Percentiles rank a stretch among this genome's conserved stretches.
phyloP scores from a whole-genome alignment of 2,888 invertebrate species.

The Machimus atricapillus region DNA sequence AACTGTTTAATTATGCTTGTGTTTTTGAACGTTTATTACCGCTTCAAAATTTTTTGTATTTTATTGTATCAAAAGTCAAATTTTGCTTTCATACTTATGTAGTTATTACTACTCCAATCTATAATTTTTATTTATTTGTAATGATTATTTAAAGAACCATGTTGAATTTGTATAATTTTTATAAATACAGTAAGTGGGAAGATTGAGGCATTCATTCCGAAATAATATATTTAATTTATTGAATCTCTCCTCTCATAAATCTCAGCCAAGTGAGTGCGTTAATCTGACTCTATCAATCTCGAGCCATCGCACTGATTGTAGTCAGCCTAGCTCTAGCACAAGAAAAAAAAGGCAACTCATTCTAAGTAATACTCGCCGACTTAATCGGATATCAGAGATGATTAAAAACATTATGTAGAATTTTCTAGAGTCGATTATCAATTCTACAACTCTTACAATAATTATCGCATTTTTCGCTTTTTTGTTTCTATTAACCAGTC shows the following conservation, averaged over 20 bases:
- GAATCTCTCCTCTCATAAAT: not conserved
- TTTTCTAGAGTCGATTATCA: not conserved
- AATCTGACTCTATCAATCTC: not conserved
- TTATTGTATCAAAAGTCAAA: not conserved
- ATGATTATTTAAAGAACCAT: not conserved
- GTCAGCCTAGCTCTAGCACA: not conserved
- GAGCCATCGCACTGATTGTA: not conserved
- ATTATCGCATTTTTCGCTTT: not conserved
- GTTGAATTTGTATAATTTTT: not conserved
- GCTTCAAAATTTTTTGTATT: too few species aligned
- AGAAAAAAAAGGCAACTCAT: not conserved
- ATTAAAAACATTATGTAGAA: not conserved
- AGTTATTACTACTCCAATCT: not conserved
- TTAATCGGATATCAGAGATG: not conserved
- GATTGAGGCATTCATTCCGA: too few species aligned
- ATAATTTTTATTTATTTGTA: not conserved
- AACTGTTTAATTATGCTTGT: too few species aligned
- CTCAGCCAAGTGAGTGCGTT: not conserved
- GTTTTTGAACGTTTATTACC: too few species aligned
- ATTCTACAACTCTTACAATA: not conserved
- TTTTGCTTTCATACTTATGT: not conserved
- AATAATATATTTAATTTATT: not conserved
- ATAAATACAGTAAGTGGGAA: not conserved
- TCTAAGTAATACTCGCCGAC: not conserved
- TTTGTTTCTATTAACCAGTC: not conserved